Evolutionary conservation across 2,888 invertebrate genomes (phyloP).

Genomic region (Helicoverpa assulta): DNA sequence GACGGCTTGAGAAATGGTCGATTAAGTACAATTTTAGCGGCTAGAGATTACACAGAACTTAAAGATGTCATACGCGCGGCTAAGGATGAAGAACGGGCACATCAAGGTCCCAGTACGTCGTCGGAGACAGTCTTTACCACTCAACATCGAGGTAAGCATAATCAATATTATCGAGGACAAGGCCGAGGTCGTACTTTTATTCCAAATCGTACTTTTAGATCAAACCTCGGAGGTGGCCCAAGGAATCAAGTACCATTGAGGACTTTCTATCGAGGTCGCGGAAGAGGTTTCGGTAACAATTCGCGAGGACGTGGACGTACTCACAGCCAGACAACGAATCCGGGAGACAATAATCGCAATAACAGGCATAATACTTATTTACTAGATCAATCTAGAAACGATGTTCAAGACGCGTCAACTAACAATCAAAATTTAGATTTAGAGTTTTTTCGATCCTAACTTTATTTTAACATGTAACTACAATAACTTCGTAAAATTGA

Average conservation of each 20-base stretch:
- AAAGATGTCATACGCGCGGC: conserved; percentile 15
- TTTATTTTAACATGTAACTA: conserved; percentile 3
- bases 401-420: too few relatives aligned
- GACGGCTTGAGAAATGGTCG: conserved; percentile 18
- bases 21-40: conserved; percentile 20
- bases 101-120: conserved; percentile 6
- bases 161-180: not conserved
- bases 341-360: not conserved
- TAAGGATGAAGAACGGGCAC: conserved; percentile 11
- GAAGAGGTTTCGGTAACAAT: conserved; percentile 2
- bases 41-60: conserved; percentile 6
- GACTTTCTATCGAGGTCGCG: conserved; percentile 1
- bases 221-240: not conserved
- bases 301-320: conserved; percentile 4
- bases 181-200: not conserved
- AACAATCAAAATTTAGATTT: conserved; percentile 3
- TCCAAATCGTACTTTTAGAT: not conserved
- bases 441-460: conserved; percentile 14
- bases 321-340: not conserved
- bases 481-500: conserved; percentile 5
- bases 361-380: conserved; percentile 1
- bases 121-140: not conserved
- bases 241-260: conserved; percentile 1
- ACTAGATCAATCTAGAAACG: not conserved
- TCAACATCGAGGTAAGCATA: conserved; percentile 4